Evolutionary conservation across 2,888 invertebrate genomes (phyloP), one percentile per base, ranked within the genome.

Genomic region (Macaria liturata): DNA sequence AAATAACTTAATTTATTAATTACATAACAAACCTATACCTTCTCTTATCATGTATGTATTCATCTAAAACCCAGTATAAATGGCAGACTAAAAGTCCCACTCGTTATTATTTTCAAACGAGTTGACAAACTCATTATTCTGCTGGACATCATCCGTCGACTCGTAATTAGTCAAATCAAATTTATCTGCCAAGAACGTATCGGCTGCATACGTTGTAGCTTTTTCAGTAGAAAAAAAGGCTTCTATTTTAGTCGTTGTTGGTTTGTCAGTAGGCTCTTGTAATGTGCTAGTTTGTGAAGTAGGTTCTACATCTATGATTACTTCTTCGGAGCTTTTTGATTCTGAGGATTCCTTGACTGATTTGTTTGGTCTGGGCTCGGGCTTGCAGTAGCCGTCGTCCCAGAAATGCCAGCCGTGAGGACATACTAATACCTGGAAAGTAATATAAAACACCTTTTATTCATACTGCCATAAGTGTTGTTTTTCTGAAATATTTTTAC

Each of bases 141-240:
- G 52, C 4, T 71, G 65, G 0, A 60, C 75, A 9, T 86, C 83
- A 53, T 87, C 88, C 0, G 72, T 71, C 0, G 79, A 65, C 34
- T 83, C 86, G 55, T 90, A 90, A 63, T 88, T 84, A 0, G 81
- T 69, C 7, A 90, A 55, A 72, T 89, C 87, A 46, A 86, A 84
- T 62, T 81, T 90, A 64, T 91, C 91, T 6, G 91, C 91, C 52
- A 91, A 70, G 61, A 91, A 91, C 0, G 86, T 86, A n/a, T 91
- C 91, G 0, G 84, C 70, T 0, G 81, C 74, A 37, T 83, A 79
- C 0, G 84, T 86, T 0, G 71, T 71, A 0, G 80, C 37, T 59
- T 80, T 84, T 0, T 89, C 90, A 1, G 91, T 89, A 0, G 89
- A 87, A 53, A 89, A 89, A 65, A 88, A 84, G 9, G 66, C 64